phyloP scores from a whole-genome alignment of 2,113 vertebrate genomes.

The Neofelis nebulosa region DNA sequence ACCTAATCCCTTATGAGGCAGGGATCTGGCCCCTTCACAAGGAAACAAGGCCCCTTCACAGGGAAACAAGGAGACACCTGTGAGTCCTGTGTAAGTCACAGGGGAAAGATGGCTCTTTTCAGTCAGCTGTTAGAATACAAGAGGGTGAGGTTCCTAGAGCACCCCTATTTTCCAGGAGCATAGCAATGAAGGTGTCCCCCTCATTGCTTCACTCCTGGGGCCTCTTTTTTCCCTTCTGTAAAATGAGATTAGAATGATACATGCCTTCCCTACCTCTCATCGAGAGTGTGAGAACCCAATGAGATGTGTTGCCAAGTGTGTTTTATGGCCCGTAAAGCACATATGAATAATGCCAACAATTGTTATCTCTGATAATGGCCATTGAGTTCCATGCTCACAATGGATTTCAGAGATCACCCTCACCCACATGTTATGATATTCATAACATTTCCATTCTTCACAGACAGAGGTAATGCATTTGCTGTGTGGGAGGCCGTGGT shows the following conservation, averaged over 20 bases:
- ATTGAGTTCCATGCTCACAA: not conserved
- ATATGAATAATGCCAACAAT: not conserved
- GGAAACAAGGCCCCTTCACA: not conserved
- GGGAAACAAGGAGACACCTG: rapidly evolving
- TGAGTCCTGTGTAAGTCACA: not conserved
- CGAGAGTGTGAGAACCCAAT: not conserved
- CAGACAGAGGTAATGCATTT: not conserved
- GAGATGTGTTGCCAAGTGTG: not conserved
- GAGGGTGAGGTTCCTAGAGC: not conserved
- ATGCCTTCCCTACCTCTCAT: not conserved
- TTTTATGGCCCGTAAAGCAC: not conserved
- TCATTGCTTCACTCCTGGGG: not conserved
- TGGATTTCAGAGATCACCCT: not conserved
- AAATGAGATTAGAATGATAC: not conserved
- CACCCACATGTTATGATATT: not conserved
- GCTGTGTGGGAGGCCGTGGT: too few relatives aligned
- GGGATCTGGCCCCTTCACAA: not conserved
- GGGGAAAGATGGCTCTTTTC: not conserved
- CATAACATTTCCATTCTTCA: not conserved
- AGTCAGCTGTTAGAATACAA: not conserved
- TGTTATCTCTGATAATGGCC: not conserved
- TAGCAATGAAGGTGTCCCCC: too few relatives aligned
- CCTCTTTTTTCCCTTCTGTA: not conserved
- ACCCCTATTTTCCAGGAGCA: not conserved
- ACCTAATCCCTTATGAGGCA: not conserved